These are phyloP conservation scores for Andrena bicolor DNA, from an alignment of 2,888 invertebrate species.

Conservation along the genomic window DNA sequence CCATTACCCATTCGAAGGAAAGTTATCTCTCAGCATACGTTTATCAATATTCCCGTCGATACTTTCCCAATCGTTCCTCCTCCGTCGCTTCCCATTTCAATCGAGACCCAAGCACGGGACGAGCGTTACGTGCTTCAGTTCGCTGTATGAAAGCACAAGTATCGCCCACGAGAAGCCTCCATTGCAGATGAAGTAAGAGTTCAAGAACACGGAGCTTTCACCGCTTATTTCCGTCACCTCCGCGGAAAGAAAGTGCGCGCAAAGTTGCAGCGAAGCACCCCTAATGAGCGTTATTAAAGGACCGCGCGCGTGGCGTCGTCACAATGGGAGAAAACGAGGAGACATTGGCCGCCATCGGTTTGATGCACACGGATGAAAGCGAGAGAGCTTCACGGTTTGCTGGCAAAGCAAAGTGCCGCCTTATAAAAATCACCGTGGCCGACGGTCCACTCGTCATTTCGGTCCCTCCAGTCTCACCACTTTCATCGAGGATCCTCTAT, in stretches of 20 bases:
- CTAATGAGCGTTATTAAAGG: conserved; percentile 73
- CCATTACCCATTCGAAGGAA: too few species aligned
- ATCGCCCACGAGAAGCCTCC: background rate
- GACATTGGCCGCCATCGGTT: conserved; percentile 53
- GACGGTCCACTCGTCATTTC: conserved; percentile 41
- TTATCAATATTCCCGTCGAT: too few species aligned
- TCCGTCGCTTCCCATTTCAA: too few species aligned
- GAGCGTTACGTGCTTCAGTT: too few species aligned
- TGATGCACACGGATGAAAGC: conserved; percentile 61
- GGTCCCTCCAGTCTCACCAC: background rate
- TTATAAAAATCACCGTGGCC: conserved; percentile 59
- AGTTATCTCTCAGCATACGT: too few species aligned
- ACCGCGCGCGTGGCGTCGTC: conserved; percentile 50
- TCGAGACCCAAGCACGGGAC: too few species aligned
- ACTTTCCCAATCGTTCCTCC: too few species aligned
- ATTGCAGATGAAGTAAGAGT: conserved; percentile 69
- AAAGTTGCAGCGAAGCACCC: conserved; percentile 11
- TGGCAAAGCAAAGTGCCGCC: conserved; percentile 35
- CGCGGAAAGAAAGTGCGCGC: conserved; percentile 65
- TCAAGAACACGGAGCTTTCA: conserved; percentile 72
- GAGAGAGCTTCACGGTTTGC: conserved; percentile 58
- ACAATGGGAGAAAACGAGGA: conserved; percentile 77
- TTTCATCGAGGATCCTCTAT: background rate
- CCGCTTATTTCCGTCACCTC: conserved; percentile 79
- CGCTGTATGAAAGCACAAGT: too few species aligned